Evolutionary conservation across 2,797 vertebrate genomes (phyloP).

Genomic region (Acipenser oxyrinchus): DNA sequence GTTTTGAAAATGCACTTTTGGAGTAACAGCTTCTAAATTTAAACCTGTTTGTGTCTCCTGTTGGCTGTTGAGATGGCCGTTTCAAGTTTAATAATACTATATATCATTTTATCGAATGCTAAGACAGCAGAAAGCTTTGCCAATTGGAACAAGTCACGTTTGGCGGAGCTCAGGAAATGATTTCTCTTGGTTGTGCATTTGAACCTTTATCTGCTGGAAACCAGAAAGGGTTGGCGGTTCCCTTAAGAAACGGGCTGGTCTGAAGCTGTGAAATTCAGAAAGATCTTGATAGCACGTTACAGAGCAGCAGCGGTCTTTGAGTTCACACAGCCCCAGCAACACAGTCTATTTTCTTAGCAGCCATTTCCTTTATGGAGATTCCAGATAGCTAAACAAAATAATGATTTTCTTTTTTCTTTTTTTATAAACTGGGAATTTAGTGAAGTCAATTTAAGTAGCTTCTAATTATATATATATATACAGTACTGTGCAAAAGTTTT

Average conservation of each 20-base stretch:
- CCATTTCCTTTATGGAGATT: too few species aligned
- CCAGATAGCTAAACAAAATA: too few species aligned
- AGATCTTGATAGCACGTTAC: conserved; percentile 17
- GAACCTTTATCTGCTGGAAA: conserved; percentile 15
- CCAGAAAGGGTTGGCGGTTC: conserved; percentile 23
- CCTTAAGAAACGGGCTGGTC: conserved; percentile 24
- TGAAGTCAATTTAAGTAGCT: too few species aligned
- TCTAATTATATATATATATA: too few species aligned
- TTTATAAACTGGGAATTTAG: too few species aligned
- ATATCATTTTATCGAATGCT: neutral
- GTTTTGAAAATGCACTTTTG: too few species aligned
- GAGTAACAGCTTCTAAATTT: too few species aligned
- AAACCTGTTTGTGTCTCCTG: neutral
- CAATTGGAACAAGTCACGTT: neutral
- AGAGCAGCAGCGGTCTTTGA: neutral
- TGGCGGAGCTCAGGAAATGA: neutral
- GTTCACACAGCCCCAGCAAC: too few species aligned
- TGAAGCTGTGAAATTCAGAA: conserved; percentile 14
- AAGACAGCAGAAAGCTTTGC: neutral
- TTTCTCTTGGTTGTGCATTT: conserved; percentile 10
- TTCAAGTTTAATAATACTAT: neutral
- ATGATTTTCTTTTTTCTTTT: too few species aligned
- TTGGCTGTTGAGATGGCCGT: neutral
- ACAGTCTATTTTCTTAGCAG: too few species aligned
- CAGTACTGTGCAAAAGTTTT: too few species aligned